These are phyloP conservation scores for Lasioglossum baleicum DNA, from an alignment of 1,140 invertebrate species.

Conservation along the genomic window DNA sequence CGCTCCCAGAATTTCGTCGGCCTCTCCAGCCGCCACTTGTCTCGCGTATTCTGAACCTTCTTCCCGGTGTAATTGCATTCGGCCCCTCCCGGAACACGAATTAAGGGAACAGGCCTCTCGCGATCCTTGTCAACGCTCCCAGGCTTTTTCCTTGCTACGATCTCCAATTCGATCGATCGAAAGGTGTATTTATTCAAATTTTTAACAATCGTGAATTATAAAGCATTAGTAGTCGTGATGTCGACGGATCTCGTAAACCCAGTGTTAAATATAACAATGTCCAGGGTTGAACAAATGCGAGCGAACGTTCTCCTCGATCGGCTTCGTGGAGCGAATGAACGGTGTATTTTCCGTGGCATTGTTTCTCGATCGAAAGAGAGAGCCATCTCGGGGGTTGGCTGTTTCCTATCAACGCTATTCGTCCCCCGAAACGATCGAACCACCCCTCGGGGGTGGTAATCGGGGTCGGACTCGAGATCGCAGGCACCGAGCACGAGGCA, in stretches of 20 bases:
- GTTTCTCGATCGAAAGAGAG: too few species aligned
- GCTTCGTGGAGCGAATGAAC: too few species aligned
- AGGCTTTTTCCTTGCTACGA: neutral
- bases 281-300: too few species aligned
- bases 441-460: neutral
- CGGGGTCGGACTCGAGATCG: neutral
- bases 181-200: too few species aligned
- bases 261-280: too few species aligned
- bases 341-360: too few species aligned
- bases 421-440: slow-evolving; percentile 8
- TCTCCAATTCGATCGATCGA: too few species aligned
- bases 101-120: neutral
- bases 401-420: neutral
- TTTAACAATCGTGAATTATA: too few species aligned
- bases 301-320: too few species aligned
- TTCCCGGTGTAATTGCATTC: slow-evolving; percentile 23
- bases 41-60: slow-evolving; percentile 16
- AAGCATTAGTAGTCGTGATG: too few species aligned
- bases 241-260: too few species aligned
- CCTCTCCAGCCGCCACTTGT: slow-evolving; percentile 29
- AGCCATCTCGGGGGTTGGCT: too few species aligned
- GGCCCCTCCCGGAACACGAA: neutral
- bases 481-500: neutral
- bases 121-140: neutral
- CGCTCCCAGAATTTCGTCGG: slow-evolving; percentile 26